These are phyloP conservation scores for Vombatus ursinus DNA, from an alignment of 2,113 vertebrate species.

Conservation along the genomic window DNA sequence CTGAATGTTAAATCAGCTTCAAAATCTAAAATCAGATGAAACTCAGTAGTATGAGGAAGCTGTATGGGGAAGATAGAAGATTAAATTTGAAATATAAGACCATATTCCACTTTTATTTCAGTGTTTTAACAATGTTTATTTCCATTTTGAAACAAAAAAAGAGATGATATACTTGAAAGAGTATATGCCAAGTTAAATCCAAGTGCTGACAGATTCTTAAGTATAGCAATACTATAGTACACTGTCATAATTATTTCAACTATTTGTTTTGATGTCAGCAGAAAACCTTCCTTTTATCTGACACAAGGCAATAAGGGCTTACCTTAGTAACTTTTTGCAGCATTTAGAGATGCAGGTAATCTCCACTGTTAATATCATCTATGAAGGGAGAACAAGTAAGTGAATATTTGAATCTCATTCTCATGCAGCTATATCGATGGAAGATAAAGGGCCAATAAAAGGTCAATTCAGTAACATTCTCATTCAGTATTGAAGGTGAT, in stretches of 20 bases:
- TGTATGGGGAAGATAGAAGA: neutral
- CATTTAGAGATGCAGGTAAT: neutral
- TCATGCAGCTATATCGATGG: constrained; percentile 18
- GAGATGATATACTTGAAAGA: neutral
- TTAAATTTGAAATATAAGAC: constrained; percentile 41
- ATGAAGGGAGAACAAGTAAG: constrained; percentile 7
- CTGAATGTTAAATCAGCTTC: neutral
- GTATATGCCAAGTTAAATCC: neutral
- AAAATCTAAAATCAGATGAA: neutral
- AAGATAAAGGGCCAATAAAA: constrained; percentile 49
- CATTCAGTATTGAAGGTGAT: neutral
- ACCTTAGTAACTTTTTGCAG: neutral
- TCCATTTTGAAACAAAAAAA: no score
- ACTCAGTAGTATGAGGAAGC: neutral
- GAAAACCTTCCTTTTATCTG: constrained; percentile 2
- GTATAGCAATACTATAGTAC: neutral
- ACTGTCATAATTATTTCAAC: constrained; percentile 49
- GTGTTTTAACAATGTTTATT: no score
- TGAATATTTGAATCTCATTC: constrained; percentile 40
- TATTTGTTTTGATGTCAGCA: constrained; percentile 34
- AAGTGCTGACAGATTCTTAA: neutral
- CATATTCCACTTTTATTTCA: neutral
- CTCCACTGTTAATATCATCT: neutral
- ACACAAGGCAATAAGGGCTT: neutral
- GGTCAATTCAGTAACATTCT: constrained; percentile 40